Base-by-base conservation (phyloP, 2,888 invertebrate species). In the Netelia virgata region DNA sequence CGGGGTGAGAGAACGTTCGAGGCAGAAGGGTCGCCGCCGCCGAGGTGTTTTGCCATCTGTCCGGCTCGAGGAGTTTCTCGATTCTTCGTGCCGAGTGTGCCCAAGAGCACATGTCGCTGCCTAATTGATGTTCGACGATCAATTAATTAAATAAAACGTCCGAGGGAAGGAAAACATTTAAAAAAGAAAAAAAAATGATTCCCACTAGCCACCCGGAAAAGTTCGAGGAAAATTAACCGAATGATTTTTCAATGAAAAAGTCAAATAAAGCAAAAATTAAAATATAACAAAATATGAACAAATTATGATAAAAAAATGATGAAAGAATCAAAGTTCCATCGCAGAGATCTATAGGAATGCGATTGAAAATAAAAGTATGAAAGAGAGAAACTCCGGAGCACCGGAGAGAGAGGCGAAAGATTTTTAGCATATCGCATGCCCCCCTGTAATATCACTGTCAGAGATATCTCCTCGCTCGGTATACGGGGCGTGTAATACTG, bases 401-500 rank as follows among this genome's bases (percentile, higher is more conserved):
- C 36, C 36, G 36, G 5, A 11, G 11, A 11, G 11, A 75, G 50
- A 69, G 18, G 36, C n/a, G 57, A 18, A 50, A 14, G 47, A 66
- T 63, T 78, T 82, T 82, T 78, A 69, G 77, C 81, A 74, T 84
- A 84, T 81, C 76, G 81, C 57, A 81, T 84, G 77, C 69, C 66
- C 64, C 64, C 66, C 76, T 73, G 77, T 73, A 74, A 81, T 84
- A 84, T 84, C 84, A 84, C 84, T 81, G 84, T 84, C 84, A 73
- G 81, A 84, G 84, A 84, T 84, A 84, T 82, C 77, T 78, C 53
- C 16, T 41, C 69, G 55, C 77, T 76, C 14, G 69, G 64, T 82
- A 77, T 74, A 70, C 78, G 74, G 82, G 84, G 84, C 84, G 84
- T 78, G 78, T 74, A 84, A 84, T 84, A 57, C 64, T 78, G 84